Percentiles rank a stretch among this genome's conserved stretches.
phyloP scores from a whole-genome alignment of 2,797 vertebrate species.

The Mareca penelope region DNA sequence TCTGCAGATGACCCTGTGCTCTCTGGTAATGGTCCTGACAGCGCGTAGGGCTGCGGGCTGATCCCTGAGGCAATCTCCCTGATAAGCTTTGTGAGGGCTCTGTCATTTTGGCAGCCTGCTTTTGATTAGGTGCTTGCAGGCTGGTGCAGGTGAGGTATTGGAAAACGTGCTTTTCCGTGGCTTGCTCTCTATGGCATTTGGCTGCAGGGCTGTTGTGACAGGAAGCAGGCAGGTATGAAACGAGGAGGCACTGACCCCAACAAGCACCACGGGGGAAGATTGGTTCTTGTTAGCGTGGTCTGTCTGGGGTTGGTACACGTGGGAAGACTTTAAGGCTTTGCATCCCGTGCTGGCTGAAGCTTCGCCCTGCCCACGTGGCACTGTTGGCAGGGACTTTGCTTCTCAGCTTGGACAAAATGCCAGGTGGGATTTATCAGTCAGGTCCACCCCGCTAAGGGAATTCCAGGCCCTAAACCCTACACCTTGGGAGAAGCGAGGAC shows the following conservation, averaged over 20 bases:
- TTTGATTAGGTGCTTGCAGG: not conserved
- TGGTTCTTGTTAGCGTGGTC: not conserved
- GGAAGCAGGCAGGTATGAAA: not conserved
- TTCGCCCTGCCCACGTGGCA: fast-evolving
- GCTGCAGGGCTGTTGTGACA: not conserved
- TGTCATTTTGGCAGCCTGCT: constrained; percentile 7
- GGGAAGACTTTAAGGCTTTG: not conserved
- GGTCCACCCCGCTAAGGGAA: not conserved
- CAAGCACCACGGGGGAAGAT: fast-evolving
- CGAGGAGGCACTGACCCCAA: not conserved
- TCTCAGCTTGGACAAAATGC: not conserved
- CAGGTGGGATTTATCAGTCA: not conserved
- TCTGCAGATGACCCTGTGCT: not conserved
- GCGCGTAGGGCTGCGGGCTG: not conserved
- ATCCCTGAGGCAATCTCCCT: not conserved
- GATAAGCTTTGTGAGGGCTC: constrained; percentile 14
- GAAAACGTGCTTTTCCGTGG: not conserved
- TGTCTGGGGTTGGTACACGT: not conserved
- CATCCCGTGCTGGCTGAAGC: not conserved
- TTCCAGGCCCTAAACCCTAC: not conserved
- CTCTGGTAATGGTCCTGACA: not conserved
- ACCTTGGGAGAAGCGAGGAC: not conserved
- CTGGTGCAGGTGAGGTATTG: not conserved
- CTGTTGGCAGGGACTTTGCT: not conserved
- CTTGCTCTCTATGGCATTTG: not conserved